A percentile compares a stretch with the other conserved stretches of the same genome.
These are phyloP conservation scores for Dermatemys mawii DNA, from an alignment of 2,113 vertebrate genomes.

Conservation along the genomic window DNA sequence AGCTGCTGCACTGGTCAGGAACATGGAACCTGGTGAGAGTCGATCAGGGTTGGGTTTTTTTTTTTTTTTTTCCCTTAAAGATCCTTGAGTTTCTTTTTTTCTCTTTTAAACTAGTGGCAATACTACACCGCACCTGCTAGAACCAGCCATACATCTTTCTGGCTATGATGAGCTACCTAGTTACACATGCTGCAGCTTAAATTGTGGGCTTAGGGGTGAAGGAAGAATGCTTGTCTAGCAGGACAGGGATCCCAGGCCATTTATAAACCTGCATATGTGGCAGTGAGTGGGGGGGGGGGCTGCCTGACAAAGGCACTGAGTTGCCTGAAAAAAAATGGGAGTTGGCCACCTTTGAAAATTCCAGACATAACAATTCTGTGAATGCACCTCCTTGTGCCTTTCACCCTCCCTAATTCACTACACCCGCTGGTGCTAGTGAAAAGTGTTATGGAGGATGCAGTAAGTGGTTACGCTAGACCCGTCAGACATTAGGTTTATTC, in stretches of 20 bases:
- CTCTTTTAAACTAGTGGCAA: too few species aligned
- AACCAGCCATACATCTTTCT: background rate
- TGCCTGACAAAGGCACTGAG: background rate
- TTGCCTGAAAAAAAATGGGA: background rate
- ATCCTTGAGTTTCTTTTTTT: too few species aligned
- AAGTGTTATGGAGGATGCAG: too few species aligned
- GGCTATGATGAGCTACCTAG: background rate
- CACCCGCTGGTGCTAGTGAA: background rate
- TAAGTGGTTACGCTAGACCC: too few species aligned
- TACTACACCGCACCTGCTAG: background rate
- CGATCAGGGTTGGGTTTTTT: background rate
- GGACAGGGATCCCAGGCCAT: background rate
- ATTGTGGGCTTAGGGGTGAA: background rate
- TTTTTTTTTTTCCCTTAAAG: background rate
- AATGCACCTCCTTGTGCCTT: background rate
- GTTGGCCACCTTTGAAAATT: background rate
- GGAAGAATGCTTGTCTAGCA: background rate
- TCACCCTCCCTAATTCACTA: background rate
- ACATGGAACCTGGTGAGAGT: background rate
- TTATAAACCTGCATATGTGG: background rate
- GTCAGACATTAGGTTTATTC: too few species aligned
- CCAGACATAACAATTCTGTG: background rate
- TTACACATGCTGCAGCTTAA: background rate
- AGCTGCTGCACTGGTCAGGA: background rate
- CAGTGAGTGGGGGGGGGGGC: too few species aligned